Evolutionary conservation across 1,140 invertebrate genomes (phyloP), one percentile per base, ranked within the genome.

Genomic region (Drosophila tsacasi): DNA sequence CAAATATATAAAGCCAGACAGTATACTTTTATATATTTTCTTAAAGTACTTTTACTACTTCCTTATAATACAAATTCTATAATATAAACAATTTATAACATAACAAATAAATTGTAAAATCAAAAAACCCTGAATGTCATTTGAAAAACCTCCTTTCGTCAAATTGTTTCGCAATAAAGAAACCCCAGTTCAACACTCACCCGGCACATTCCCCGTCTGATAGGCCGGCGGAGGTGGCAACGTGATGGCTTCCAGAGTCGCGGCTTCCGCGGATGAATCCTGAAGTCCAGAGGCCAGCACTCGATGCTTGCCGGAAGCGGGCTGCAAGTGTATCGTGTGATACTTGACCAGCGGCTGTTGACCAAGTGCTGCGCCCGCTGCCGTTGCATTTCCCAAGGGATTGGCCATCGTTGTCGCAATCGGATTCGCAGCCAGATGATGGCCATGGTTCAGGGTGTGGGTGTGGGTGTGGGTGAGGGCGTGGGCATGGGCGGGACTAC

Each of bases 251-350:
- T 79, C 76, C 54, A 85, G 65, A 27, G 84, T 68, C 54, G 83
- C 58, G 57, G 83, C 62, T 42, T 79, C 61, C 21, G 40, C 58
- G 2, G 69, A 27, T 8, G 71, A 3, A 15, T 57, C 40, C 58
- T 74, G 42, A 17, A 74, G 60, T 30, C 52, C 63, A 19, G 79
- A 55, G 46, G 76, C 72, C 35, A 91, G 40, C 62, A 87, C 57
- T 44, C 83, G 79, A 30, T 78, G 80, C 66, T 84, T 90, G 58
- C 85, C 61, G 59, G 89, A 50, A 55, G 83, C 68, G 35, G 91
- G 91, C 30, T 91, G 83, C 77, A 92, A 85, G 76, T 92, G 91
- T 79, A 92, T 92, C 57, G 91, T 92, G 49, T 92, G 91, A 76
- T 92, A 92, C 79, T 92, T 92, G 47, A 92, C 85, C 73, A 92